A percentile compares a stretch with the other conserved stretches of the same genome.
Evolutionary conservation across 2,888 invertebrate genomes (phyloP).

Genomic region (Drosophila dives): DNA sequence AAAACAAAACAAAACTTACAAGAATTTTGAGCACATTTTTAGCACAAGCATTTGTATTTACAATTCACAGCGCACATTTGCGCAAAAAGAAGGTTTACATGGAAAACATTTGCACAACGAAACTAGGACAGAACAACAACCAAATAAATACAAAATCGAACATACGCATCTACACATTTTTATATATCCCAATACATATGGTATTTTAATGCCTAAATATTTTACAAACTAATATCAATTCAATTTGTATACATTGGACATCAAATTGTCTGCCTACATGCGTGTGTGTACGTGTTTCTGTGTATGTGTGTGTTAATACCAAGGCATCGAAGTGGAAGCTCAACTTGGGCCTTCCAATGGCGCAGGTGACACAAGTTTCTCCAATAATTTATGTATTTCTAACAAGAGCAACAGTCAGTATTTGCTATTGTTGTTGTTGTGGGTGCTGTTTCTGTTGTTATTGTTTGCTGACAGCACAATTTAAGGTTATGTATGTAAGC

Average conservation of each 20-base stretch:
- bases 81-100: constrained; percentile 2
- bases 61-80: constrained; percentile 18
- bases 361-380: constrained; percentile 54
- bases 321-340: constrained; percentile 50
- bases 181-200: constrained; percentile 33
- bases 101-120: constrained; percentile 17
- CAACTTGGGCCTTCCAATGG: constrained; percentile 46
- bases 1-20: background rate
- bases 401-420: constrained; percentile 59
- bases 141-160: constrained; percentile 16
- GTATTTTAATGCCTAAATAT: constrained; percentile 68
- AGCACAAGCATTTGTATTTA: background rate
- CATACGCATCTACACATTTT: background rate
- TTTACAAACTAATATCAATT: constrained; percentile 76
- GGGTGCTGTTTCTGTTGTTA: constrained; percentile 1
- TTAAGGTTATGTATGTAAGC: constrained; percentile 11
- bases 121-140: constrained; percentile 21
- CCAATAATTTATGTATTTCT: constrained; percentile 69
- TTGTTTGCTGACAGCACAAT: constrained; percentile 33
- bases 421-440: constrained; percentile 21
- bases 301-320: constrained; percentile 12
- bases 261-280: constrained; percentile 34
- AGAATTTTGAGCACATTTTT: background rate
- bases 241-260: constrained; percentile 73
- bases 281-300: background rate